Evolutionary conservation across 37 sponge, comb jelly and placozoan genomes (phyloP), one percentile per base, ranked within the genome.

Genomic region (Ianthella basta): DNA sequence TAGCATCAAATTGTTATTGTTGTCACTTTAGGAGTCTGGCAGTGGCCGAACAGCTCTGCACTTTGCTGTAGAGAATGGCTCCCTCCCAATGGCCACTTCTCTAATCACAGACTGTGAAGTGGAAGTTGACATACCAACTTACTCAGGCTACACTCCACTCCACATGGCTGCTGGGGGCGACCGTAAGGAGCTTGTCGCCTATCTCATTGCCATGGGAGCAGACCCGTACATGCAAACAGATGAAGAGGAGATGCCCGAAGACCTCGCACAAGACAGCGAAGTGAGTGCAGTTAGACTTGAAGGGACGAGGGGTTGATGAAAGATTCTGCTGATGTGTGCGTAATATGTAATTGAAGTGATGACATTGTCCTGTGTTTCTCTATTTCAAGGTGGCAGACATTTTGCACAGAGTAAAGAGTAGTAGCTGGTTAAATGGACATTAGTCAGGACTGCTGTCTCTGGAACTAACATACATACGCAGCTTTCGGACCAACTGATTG

Each of bases 151-250:
- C 66, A 94, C 97, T 4, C 84, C 92, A 21, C 89, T 96, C 1
- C 97, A 96, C 84, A 88, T 91, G 23, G 97, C 97, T 50, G 81
- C 94, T 27, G 92, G 94, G 0, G 80, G 88, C 18, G 95, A 90
- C 16, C 54, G 73, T 33, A 74, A 89, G 50, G 90, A 87, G 0
- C 59, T 88, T 21, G 90, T 88, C 0, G 90, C 90, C 20, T 87
- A 89, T 56, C 83, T 95, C 20, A 29, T 95, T 8, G 87, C 95
- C 0, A 72, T 87, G 64, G 95, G 95, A 72, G 95, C 92, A 12
- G 84, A 95, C 38, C 92, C 87, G 19, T 80, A 78, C 16, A 64
- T 83, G 12, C 56, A 39, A 20, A 92, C 92, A 55, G 95, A 91
- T 36, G 95, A 95, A 59, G 90, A 82, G 18, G 90, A 90, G 56